Percentiles rank a stretch among this genome's conserved stretches.
These are phyloP conservation scores for Zaprionus ornatus DNA, from an alignment of 1,140 invertebrate genomes.

Conservation along the genomic window DNA sequence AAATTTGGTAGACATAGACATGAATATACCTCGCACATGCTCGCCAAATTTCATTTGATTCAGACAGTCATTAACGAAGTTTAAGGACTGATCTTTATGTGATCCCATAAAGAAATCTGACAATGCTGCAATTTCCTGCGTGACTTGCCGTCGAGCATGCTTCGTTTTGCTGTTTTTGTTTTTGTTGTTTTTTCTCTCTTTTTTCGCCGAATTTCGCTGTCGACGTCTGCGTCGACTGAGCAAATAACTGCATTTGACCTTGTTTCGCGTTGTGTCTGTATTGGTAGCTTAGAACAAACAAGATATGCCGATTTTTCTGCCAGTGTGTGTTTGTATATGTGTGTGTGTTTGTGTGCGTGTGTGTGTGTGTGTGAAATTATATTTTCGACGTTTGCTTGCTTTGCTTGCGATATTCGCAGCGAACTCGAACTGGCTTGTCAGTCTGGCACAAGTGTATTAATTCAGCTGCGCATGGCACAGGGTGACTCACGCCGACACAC, in stretches of 20 bases:
- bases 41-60: neutral
- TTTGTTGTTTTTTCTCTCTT: slow-evolving; percentile 3
- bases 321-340: slow-evolving; percentile 6
- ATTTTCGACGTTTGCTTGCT: slow-evolving; percentile 72
- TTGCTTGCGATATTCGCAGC: slow-evolving; percentile 66
- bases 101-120: neutral
- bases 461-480: slow-evolving; percentile 43
- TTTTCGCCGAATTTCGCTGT: slow-evolving; percentile 36
- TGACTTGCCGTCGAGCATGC: neutral
- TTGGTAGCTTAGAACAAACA: slow-evolving; percentile 76
- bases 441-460: slow-evolving; percentile 64
- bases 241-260: slow-evolving; percentile 83
- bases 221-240: slow-evolving; percentile 32
- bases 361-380: slow-evolving; percentile 27
- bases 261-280: slow-evolving; percentile 67
- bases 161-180: slow-evolving; percentile 7
- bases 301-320: slow-evolving; percentile 60
- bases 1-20: neutral
- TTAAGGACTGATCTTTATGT: neutral
- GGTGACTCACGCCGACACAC: neutral
- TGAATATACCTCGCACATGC: neutral
- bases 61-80: neutral
- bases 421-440: slow-evolving; percentile 34
- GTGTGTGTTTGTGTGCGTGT: slow-evolving; percentile 1
- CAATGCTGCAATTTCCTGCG: neutral